Evolutionary conservation across 1,140 invertebrate genomes (phyloP), one percentile per base, ranked within the genome.

Genomic region (Subanguina moxae): DNA sequence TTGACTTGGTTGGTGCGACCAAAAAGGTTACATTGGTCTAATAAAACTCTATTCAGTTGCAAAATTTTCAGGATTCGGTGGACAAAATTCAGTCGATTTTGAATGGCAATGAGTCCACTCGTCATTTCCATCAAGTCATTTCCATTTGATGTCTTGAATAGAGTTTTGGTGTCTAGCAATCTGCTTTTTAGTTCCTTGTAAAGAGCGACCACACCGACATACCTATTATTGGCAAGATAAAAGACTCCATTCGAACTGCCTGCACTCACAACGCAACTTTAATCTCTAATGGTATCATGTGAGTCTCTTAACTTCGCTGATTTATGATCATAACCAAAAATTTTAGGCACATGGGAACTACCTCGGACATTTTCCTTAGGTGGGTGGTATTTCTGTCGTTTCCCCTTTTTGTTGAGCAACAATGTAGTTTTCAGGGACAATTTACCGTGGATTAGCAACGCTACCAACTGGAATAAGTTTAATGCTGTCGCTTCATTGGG

Each of bases 401-500:
- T 43, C 5, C 3, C 3, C 27, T n/a, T 32, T 61, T 61, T 61
- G 43, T 81, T 84, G 32, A 38, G 3, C 3, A 38, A 38, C 3
- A 38, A 38, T 11, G 11, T n/a, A 11, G 3, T 38, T 38, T 38
- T 57, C 75, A 90, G 94, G 76, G 94, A 98, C 82, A 98, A 99
- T 84, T 86, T 99, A 38, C 95, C 98, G 81, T 99, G 96, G 96
- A 84, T 99, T 62, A 91, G 92, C 0, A 87, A 94, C 66, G 96
- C 96, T 0, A 97, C 94, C 13, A 99, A 99, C 84, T 99, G 95
- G 95, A 95, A 95, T 0, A 99, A 99, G 84, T 87, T 99, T 72
- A 95, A 94, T 45, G 96, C 95, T 0, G 98, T 95, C 30, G 94
- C 95, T 0, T 96, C 93, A 68, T 85, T 99, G 27, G 96, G 96